phyloP scores from a whole-genome alignment of 2,113 vertebrate species.

The Xyrauchen texanus region DNA sequence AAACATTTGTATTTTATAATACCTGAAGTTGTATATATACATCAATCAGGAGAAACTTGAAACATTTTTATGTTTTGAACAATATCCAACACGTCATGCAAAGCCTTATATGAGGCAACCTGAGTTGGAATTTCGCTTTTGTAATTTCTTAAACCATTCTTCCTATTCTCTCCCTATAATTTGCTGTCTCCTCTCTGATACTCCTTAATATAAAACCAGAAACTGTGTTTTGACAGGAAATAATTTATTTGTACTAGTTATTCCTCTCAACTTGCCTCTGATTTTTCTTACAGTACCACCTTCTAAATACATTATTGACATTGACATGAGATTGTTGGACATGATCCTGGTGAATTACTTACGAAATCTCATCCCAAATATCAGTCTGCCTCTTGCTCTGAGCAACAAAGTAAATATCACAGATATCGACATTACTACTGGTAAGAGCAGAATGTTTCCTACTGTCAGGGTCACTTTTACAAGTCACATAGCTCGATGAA shows the following conservation, averaged over 20 bases:
- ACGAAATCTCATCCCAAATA: background rate
- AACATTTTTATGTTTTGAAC: too few species aligned
- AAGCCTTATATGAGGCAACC: too few species aligned
- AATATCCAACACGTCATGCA: too few species aligned
- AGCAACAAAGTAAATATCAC: background rate
- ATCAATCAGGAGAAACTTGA: too few species aligned
- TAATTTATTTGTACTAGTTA: background rate
- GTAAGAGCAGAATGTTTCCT: slow-evolving; percentile 4
- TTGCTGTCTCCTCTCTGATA: too few species aligned
- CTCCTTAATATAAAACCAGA: background rate
- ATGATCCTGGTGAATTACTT: background rate
- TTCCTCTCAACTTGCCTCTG: background rate
- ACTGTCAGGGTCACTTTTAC: too few species aligned
- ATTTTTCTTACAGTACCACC: background rate
- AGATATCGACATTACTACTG: slow-evolving; percentile 52
- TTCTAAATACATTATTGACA: background rate
- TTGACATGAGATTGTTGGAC: background rate
- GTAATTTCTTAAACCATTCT: too few species aligned
- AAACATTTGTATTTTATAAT: too few species aligned
- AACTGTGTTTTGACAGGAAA: background rate
- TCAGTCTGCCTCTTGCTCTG: background rate
- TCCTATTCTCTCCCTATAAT: too few species aligned
- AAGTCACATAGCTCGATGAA: too few species aligned
- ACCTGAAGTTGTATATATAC: too few species aligned
- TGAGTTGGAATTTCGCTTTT: too few species aligned